Evolutionary conservation across 1,140 invertebrate genomes (phyloP).

Genomic region (Scaptomyza hsui): DNA sequence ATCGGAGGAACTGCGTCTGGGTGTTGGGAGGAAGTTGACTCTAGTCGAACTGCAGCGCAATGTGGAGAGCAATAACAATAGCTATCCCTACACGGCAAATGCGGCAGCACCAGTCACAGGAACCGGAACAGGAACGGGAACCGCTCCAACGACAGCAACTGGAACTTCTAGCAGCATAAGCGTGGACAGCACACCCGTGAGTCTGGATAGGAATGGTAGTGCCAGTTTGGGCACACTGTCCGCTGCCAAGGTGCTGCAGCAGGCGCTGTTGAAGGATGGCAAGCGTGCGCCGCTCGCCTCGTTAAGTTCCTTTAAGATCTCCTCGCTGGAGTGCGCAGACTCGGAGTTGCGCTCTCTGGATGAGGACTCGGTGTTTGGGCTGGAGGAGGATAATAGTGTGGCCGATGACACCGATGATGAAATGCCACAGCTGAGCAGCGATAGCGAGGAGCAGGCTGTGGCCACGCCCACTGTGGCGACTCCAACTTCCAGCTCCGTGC

Average conservation of each 20-base stretch:
- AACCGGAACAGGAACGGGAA: constrained; percentile 14
- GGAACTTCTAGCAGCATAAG: constrained; percentile 75
- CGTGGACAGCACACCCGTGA: constrained; percentile 75
- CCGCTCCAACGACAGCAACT: constrained; percentile 23
- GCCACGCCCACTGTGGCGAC: constrained; percentile 24
- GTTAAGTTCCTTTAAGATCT: constrained; percentile 90
- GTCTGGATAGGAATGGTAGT: constrained; percentile 57
- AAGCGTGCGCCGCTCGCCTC: constrained; percentile 90
- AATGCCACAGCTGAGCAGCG: constrained; percentile 91
- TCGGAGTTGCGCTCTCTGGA: constrained; percentile 87
- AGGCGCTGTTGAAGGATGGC: constrained; percentile 42
- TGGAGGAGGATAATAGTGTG: constrained; percentile 80
- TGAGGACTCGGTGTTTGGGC: constrained; percentile 89
- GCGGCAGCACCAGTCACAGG: constrained; percentile 41
- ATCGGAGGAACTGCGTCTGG: constrained; percentile 72
- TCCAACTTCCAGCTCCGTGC: not conserved
- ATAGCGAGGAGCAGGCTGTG: constrained; percentile 87
- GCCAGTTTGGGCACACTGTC: constrained; percentile 66
- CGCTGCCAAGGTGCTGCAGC: constrained; percentile 47
- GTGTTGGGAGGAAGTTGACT: constrained; percentile 71
- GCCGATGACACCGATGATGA: constrained; percentile 89
- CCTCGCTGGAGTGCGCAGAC: constrained; percentile 88
- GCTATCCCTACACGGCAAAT: constrained; percentile 67
- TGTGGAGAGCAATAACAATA: constrained; percentile 62
- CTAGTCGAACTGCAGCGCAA: constrained; percentile 72